Base-by-base conservation (phyloP, 2,113 vertebrate genomes). In the Nansenia antarctica region DNA sequence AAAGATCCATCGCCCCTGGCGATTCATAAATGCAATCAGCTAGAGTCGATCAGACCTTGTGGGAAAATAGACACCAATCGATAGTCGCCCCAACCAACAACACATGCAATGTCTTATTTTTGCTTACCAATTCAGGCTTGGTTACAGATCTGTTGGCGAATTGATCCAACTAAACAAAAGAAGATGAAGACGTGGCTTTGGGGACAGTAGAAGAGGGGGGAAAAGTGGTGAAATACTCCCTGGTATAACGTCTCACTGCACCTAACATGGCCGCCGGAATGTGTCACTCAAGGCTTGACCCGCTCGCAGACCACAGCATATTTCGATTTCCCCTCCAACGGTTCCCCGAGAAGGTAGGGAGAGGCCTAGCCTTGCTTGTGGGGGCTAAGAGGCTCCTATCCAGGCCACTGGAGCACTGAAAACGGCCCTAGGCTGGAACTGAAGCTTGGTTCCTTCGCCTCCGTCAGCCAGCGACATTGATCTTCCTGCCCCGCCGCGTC, bases 381-480 rank as follows among this genome's bases (percentile, higher is more conserved):
- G 80, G 54, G 72, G 73, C 69, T 66, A 64, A 26, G 61, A 47
- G 74, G 60, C 69, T 64, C 76, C 61, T 76, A 49, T 71, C 62
- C 78, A 79, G 83, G 80, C 81, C 80, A 72, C 68, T 73, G 30
- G 80, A 85, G 85, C 78, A 80, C 63, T 69, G 24, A 70, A 54
- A 68, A 84, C 67, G 70, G 84, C 87, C 82, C 49, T 30, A 65
- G 84, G 86, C 85, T 81, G 80, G 76, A 81, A 83, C 81, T 78
- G 80, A 88, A 83, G 84, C 77, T 67, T 74, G 29, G 58, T 74
- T 65, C 59, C 45, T 49, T n/a, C 15, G 73, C 75, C 62, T 31
- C 24, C 29, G 55, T 57, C 61, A 58, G 52, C 39, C 70, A 73
- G 62, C 81, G 80, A 86, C 82, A 82, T 81, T 85, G 85, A 88